Evolutionary conservation across 2,888 invertebrate genomes (phyloP).

Genomic region (Drosophila anomalipes): DNA sequence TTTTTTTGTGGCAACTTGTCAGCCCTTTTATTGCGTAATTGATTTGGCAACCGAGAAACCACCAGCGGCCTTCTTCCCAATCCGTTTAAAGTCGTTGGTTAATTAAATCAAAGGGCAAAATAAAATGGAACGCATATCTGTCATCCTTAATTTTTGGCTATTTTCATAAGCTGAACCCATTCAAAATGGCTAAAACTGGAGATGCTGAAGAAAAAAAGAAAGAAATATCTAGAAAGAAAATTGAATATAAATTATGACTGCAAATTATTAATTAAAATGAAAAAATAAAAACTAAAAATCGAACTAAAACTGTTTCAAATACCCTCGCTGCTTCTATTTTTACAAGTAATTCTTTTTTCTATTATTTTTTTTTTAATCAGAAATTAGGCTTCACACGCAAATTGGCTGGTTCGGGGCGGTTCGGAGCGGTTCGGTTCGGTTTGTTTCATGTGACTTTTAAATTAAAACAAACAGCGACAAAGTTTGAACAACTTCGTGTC

Average conservation of each 20-base stretch:
- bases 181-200: neutral
- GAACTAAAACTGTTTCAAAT: neutral
- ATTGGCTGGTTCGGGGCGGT: neutral
- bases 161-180: neutral
- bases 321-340: neutral
- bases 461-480: constrained; percentile 69
- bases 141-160: neutral
- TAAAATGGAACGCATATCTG: neutral
- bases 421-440: neutral
- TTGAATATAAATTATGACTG: neutral
- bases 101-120: constrained; percentile 60
- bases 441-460: constrained; percentile 59
- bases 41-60: constrained; percentile 64
- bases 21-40: constrained; percentile 75
- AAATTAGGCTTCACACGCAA: neutral
- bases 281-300: neutral
- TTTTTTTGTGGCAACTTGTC: constrained; percentile 56
- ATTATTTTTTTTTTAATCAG: neutral
- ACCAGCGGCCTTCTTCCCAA: constrained; percentile 24
- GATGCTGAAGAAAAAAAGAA: neutral
- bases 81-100: constrained; percentile 72
- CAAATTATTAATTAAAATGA: neutral
- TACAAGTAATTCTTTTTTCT: neutral
- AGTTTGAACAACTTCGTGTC: constrained; percentile 61
- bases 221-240: neutral